Evolutionary conservation across 2,888 invertebrate species (phyloP), one percentile per base, ranked within the genome.

Genomic region (Steinernema hermaphroditum): DNA sequence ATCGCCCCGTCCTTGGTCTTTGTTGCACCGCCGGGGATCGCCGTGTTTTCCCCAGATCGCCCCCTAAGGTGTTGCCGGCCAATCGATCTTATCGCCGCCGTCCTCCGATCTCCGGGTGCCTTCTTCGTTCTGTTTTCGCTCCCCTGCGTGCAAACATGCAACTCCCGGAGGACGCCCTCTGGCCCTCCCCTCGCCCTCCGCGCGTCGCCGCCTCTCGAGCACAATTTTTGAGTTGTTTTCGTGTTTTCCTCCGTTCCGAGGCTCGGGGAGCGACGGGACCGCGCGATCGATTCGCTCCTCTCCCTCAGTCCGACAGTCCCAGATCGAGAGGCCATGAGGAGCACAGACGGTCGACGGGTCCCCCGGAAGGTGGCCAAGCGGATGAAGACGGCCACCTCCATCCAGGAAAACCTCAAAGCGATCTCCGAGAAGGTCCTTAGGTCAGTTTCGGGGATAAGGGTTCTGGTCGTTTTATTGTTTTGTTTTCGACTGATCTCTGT

Each of bases 351-450:
- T 12, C 29, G 62, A 27, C 22, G 29, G 19, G 29, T 9, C 32
- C 62, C 62, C 22, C 50, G 50, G 29, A 29, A 32, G 16, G 34
- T 29, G 62, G 16, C 22, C 62, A 62, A 62, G 62, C 62, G 62
- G 1, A 12, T 62, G 32, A 62, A 62, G 62, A 27, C 62, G 2
- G 29, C 34, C 29, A 32, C 27, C 12, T 62, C 62, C 27, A 62
- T 62, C 29, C 62, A 62, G 32, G 62, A 62, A 32, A 62, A 62
- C 27, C 62, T 62, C 9, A 62, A 62, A 32, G 62, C 27, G 32
- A 62, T 62, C 62, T 62, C 62, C 32, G 62, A 62, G 62, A 62
- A 62, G 34, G 62, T 62, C 4, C 62, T 62, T 32, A 29, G 62
- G 62, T 62, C 16, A 32, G 62, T 62, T 54, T 27, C 6, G 19